Evolutionary conservation across 2,113 vertebrate genomes (phyloP), one percentile per base, ranked within the genome.

Genomic region (Cyanoliseus patagonus): DNA sequence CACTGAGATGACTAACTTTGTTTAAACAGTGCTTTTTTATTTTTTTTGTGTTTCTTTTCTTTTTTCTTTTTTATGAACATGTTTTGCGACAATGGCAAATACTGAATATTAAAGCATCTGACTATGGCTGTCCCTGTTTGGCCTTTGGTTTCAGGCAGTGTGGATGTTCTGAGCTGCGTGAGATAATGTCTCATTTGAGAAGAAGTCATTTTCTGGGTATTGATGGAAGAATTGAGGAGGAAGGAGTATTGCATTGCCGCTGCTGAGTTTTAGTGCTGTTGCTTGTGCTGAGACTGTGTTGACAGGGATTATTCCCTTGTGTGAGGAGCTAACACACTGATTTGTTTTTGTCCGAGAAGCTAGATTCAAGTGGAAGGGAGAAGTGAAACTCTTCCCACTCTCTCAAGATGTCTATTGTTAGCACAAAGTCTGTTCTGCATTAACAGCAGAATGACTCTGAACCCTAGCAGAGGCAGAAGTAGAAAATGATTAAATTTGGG

Each of bases 361-460:
- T 79, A 79, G 44, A 88, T 77, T 87, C 24, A 83, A 83, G 74
- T 66, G 17, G 27, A n/a, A 76, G 15, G 31, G 13, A 91, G 75
- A 79, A 89, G 41, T 77, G 78, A 84, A 75, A 79, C 16, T 76
- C 25, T 74, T 68, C 28, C 52, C 52, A 42, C 67, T 67, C 82
- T 89, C 67, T 92, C 44, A 89, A 79, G 70, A 83, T 86, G 11
- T 69, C 66, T 96, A 31, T 95, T 96, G 89, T 89, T 96, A 95
- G 89, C 31, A 80, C 17, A 33, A 92, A 81, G 41, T 83, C 94
- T 91, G 81, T 87, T 95, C 74, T 91, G 62, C 61, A 79, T 85
- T 47, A 94, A 47, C 72, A 88, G 37, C 77, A 88, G 74, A 84
- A 83, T 66, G 35, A 73, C 17, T 84, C 18, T 73, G 57, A 92